Base-by-base conservation (phyloP, 2,113 vertebrate genomes). In the Sakesphorus luctuosus region DNA sequence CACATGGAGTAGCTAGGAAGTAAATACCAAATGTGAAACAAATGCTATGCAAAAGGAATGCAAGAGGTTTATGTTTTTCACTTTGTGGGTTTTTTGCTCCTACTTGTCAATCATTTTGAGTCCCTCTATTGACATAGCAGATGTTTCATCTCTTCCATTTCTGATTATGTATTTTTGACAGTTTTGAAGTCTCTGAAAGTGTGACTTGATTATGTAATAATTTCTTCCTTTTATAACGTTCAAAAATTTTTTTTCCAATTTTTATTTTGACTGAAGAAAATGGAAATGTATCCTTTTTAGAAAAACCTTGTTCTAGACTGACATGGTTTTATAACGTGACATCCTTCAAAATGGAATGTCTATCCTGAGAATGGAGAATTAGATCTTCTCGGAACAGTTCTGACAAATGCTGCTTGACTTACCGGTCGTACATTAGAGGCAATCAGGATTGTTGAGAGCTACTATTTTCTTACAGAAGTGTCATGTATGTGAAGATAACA, bases 21-120 rank as follows among this genome's bases (percentile, higher is more conserved):
- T 86, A 94, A 95, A 88, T 84, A 94, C 6, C 90, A 78, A 88
- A 95, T 59, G 55, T 74, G 79, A 88, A 96, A 80, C 59, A 96
- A 93, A 83, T 47, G 35, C 33, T 33, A 14, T 83, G 55, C 0
- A 0, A 82, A 93, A 83, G 24, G 24, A 76, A 62, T 73, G 38
- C 5, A 69, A 35, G 18, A 35, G 40, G 28, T 65, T 88, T 71
- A 7, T 44, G 65, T 96, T 84, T 76, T 73, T 28, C 16, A 26
- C 33, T 67, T 90, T 38, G 33, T 93, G 35, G 19, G 44, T 72
- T 78, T 95, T 43, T 72, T 67, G 21, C 40, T 89, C 15, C 82
- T 61, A 53, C 63, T 80, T 10, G 0, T 95, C 63, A 71, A 46
- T 96, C 68, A 78, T 85, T 94, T 86, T 78, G 52, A 81, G 38